phyloP scores from a whole-genome alignment of 2,797 vertebrate species.

The Hippopotamyrus pictus region DNA sequence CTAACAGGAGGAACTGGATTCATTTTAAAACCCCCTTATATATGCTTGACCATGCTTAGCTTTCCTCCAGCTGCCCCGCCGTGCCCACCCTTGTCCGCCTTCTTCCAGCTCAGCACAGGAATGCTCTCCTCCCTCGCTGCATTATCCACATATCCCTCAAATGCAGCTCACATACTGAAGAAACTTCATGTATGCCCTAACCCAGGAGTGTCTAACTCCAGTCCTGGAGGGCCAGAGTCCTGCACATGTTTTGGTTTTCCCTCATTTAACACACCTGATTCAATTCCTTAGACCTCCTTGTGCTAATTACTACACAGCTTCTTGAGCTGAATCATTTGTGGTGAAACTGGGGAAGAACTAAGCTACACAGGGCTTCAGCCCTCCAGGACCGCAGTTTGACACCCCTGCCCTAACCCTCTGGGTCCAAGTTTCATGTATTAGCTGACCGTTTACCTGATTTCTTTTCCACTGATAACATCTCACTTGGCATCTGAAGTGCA shows the following conservation, averaged over 20 bases:
- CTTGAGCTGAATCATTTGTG: not conserved
- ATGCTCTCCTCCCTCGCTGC: not conserved
- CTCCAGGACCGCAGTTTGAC: not conserved
- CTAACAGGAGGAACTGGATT: not conserved
- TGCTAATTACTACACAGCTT: not conserved
- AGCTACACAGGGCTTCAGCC: not conserved
- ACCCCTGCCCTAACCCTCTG: not conserved
- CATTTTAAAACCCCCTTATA: not conserved
- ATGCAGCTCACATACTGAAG: not conserved
- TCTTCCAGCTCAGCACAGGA: not conserved
- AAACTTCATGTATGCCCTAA: not conserved
- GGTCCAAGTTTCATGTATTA: not conserved
- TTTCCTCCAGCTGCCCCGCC: not conserved
- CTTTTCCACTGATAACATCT: conserved; percentile 1
- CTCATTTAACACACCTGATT: not conserved
- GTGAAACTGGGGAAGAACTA: not conserved
- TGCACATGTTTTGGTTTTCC: not conserved
- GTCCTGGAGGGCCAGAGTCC: not conserved
- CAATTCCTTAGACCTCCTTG: not conserved
- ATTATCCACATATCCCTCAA: not conserved
- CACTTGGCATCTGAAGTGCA: not conserved
- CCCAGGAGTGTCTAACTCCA: not conserved
- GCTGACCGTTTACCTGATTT: not conserved
- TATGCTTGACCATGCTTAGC: not conserved
- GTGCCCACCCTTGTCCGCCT: not conserved